These are phyloP conservation scores for Ia io DNA, from an alignment of 2,113 vertebrate species.

Conservation along the genomic window DNA sequence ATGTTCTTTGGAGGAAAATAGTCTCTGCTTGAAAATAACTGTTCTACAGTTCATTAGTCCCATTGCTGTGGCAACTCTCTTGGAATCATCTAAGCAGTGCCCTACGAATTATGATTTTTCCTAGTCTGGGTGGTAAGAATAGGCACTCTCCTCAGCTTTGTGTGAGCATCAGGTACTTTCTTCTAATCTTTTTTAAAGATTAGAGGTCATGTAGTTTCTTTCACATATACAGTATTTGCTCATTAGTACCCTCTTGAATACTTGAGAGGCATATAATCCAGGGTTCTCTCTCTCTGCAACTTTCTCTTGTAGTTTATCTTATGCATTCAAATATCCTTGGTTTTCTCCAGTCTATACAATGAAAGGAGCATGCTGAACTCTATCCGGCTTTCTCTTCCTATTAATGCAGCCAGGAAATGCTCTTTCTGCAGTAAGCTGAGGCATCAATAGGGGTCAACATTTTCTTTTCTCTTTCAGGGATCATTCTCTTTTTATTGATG, in stretches of 20 bases:
- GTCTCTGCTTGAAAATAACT: neutral
- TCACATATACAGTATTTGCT: neutral
- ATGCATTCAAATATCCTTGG: neutral
- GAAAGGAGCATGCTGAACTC: neutral
- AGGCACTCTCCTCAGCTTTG: neutral
- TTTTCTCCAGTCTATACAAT: neutral
- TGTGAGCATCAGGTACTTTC: neutral
- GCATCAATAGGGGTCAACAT: neutral
- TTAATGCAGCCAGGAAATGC: neutral
- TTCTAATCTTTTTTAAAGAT: neutral
- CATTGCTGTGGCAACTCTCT: fast-evolving
- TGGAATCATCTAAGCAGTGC: neutral
- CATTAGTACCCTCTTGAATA: neutral
- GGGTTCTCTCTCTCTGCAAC: neutral
- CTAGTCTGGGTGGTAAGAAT: neutral
- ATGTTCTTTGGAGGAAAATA: neutral
- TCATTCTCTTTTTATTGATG: neutral
- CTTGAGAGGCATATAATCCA: neutral
- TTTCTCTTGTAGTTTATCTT: neutral
- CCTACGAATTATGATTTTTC: neutral
- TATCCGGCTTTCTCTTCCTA: neutral
- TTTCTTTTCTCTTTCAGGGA: neutral
- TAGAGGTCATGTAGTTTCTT: neutral
- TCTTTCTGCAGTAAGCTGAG: neutral
- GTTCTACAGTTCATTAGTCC: neutral